phyloP scores from a whole-genome alignment of 2,888 invertebrate species.

The Plutella xylostella region DNA sequence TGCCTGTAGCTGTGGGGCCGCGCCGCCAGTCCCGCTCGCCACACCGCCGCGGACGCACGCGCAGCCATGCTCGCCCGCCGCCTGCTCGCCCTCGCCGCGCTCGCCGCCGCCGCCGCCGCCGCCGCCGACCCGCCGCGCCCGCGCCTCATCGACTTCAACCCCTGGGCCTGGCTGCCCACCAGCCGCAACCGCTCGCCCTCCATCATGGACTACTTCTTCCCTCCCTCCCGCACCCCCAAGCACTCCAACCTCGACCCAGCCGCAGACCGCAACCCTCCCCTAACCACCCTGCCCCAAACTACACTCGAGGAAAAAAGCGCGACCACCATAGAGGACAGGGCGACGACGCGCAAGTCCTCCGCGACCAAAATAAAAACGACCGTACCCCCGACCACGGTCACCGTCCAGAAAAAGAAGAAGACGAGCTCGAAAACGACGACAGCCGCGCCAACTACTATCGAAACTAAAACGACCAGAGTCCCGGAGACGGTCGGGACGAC shows the following conservation, averaged over 20 bases:
- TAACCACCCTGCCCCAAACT: constrained; percentile 22
- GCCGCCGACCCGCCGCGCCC: constrained; percentile 46
- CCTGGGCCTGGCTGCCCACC: constrained; percentile 59
- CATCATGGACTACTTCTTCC: constrained; percentile 65
- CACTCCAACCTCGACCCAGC: constrained; percentile 56
- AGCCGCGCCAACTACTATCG: constrained; percentile 37
- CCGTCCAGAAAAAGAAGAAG: constrained; percentile 49
- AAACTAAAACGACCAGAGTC: constrained; percentile 41
- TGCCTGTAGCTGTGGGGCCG: constrained; percentile 32
- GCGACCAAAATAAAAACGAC: constrained; percentile 49
- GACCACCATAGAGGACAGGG: constrained; percentile 46
- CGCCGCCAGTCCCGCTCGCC: constrained; percentile 62
- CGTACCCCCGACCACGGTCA: constrained; percentile 41
- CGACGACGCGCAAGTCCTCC: constrained; percentile 51
- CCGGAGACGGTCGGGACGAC: constrained; percentile 29
- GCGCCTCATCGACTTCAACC: constrained; percentile 57
- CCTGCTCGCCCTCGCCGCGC: constrained; percentile 43
- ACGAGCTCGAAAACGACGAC: constrained; percentile 41
- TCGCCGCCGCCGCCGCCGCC: constrained; percentile 31
- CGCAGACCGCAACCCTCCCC: constrained; percentile 46
- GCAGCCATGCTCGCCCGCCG: constrained; percentile 55
- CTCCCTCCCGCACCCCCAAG: constrained; percentile 63
- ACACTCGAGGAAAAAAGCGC: constrained; percentile 36
- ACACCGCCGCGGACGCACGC: constrained; percentile 60
- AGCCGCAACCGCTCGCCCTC: constrained; percentile 55